Evolutionary conservation across 2,888 invertebrate genomes (phyloP), one percentile per base, ranked within the genome.

Genomic region (Stratiomys singularior): DNA sequence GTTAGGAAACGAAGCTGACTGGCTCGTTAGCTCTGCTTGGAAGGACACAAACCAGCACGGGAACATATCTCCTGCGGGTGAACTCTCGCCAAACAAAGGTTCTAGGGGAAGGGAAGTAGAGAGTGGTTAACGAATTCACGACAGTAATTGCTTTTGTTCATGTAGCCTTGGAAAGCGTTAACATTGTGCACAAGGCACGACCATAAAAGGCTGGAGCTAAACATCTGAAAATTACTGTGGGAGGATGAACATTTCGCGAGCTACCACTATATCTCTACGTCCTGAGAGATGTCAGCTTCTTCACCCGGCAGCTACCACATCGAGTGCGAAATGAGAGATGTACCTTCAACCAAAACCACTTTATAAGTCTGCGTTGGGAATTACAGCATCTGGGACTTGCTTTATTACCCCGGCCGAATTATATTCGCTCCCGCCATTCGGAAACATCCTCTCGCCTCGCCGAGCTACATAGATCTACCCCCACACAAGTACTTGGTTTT

Each of bases 1-100:
- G 78, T 78, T 79, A 78, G 25, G 30, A 58, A 64, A 76, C 28
- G 25, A 11, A 27, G 25, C 18, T 30, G 60, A 63, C 13, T 76
- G 44, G 46, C 76, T 66, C 47, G 23, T 27, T 63, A 37, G 18
- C 44, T 47, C 27, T 13, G 27, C 13, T 28, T 18, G 9, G 58
- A 30, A 30, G 13, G 30, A 56, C 52, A 28, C 72, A 47, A 47
- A 18, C 18, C 21, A 23, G 15, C 9, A 23, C 18, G 11, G 46
- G 18, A 23, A 28, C 58, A 56, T 15, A 72, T 28, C 27, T 58
- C 58, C 76, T 76, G 60, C 46, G n/a, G 60, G 60, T n/a, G 63
- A 18, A 60, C n/a, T 23, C 37, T 58, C 58, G 1, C 27, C 27
- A 11, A 15, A 15, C 21, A 7, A 2, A 46, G 25, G 67, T 9